Evolutionary conservation across 2,888 invertebrate genomes (phyloP), one percentile per base, ranked within the genome.

Genomic region (Polietes domitor): DNA sequence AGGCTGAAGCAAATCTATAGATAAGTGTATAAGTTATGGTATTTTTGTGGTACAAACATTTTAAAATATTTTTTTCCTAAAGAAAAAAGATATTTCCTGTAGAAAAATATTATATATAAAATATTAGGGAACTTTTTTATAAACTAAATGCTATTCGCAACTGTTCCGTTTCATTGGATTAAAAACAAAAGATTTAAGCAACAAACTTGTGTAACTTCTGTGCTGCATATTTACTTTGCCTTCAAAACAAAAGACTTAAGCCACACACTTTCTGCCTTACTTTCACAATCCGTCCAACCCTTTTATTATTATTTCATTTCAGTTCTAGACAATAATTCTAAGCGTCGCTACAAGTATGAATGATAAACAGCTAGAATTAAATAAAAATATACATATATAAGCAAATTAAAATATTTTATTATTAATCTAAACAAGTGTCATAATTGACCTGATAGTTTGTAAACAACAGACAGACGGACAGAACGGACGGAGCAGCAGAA

Each of bases 401-500:
- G n/a, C n/a, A 21, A 17, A 75, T 61, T 71, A 26, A 41, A 75
- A 61, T 80, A 75, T 72, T 68, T 74, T 73, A 19, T 71, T 47
- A 47, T 75, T 58, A 72, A 73, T 43, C 61, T 50, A 71, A 74
- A 75, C 77, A 85, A 82, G 85, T 80, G 82, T 85, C 80, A 85
- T 82, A 85, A 77, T 80, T 85, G 77, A 73, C 53, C 72, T 65
- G 77, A 53, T 77, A 65, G 73, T 61, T 71, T 37, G 12, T 43
- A 70, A 58, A 58, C 15, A 58, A 74, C 61, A 43, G 41, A 41
- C 12, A 41, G 12, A 41, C 15, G 41, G 41, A 41, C 15, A 12
- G 41, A 32, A 47, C 37, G 37, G 41, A 50, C 32, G 19, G 41
- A 43, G 2, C 15, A 15, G 21, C 41, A 19, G 26, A 41, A 19